Evolutionary conservation across 2,797 vertebrate genomes (phyloP).

Genomic region (Acanthopagrus latus): DNA sequence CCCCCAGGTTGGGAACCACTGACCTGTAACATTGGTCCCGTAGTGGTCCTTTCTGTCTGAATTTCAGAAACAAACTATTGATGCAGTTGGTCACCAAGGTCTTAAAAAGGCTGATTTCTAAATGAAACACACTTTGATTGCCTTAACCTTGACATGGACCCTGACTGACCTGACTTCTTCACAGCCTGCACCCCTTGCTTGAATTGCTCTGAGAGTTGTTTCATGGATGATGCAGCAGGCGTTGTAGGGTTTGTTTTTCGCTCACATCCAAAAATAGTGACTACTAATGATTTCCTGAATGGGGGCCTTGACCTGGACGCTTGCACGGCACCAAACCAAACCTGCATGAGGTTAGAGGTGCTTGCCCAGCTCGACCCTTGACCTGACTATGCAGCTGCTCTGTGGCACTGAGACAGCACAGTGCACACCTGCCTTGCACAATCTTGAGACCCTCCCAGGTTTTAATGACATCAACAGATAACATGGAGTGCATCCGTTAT

Average conservation of each 20-base stretch:
- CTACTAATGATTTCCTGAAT: constrained; percentile 17
- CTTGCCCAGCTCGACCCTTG: constrained; percentile 60
- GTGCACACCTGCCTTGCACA: constrained; percentile 28
- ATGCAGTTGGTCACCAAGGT: background rate
- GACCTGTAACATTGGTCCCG: background rate
- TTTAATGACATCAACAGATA: constrained; percentile 10
- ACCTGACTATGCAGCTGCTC: constrained; percentile 61
- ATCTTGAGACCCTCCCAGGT: background rate
- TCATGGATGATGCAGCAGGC: background rate
- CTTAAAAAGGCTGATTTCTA: constrained; percentile 2
- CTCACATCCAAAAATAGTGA: constrained; percentile 31
- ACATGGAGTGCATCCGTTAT: background rate
- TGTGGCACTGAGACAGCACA: background rate
- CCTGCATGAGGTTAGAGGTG: constrained; percentile 31
- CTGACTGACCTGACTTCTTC: background rate
- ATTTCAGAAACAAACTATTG: background rate
- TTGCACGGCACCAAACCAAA: constrained; percentile 19
- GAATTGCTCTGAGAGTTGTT: background rate
- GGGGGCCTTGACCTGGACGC: background rate
- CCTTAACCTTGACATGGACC: background rate
- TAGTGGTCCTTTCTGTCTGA: background rate
- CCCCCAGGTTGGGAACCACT: background rate
- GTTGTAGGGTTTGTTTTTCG: background rate
- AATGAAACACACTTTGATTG: background rate
- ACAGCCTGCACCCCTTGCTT: background rate